A percentile compares a stretch with the other conserved stretches of the same genome.
Conservation (phyloP, 2,888 invertebrate genomes). For the Eupithecia insigniata region DNA sequence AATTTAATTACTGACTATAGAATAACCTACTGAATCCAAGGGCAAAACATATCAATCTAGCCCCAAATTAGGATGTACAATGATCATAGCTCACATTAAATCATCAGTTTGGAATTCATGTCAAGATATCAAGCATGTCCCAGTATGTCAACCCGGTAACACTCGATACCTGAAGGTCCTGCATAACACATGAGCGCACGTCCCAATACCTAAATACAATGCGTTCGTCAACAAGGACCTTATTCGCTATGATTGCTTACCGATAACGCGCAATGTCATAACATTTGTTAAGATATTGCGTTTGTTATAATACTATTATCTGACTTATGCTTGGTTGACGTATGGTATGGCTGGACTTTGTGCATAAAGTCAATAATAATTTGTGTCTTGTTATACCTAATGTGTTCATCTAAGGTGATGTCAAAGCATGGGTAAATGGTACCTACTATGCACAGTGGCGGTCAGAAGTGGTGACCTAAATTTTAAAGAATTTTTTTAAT, state of each 20-base stretch:
- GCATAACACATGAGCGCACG: slow-evolving; percentile 9
- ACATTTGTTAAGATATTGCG: background rate
- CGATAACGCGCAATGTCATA: background rate
- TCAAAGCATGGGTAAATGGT: too few species aligned
- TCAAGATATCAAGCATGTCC: background rate
- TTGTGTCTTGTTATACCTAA: too few species aligned
- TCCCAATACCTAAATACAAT: slow-evolving; percentile 10
- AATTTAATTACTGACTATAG: background rate
- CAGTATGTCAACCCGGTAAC: background rate
- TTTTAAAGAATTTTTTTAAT: too few species aligned
- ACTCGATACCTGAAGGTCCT: slow-evolving; percentile 1
- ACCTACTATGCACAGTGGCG: too few species aligned
- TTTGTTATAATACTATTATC: too few species aligned
- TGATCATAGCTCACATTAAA: background rate
- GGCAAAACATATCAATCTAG: background rate
- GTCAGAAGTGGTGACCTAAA: too few species aligned
- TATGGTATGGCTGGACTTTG: too few species aligned
- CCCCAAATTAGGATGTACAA: background rate
- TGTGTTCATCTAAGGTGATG: too few species aligned
- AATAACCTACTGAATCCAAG: background rate
- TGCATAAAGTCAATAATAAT: too few species aligned
- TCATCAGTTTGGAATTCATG: slow-evolving; percentile 4
- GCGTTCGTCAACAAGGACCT: slow-evolving; percentile 16
- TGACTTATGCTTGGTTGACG: too few species aligned
- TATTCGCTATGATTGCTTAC: background rate